A percentile compares a stretch with the other conserved stretches of the same genome.
phyloP scores from a whole-genome alignment of 2,113 vertebrate genomes.

The Maccullochella peelii region DNA sequence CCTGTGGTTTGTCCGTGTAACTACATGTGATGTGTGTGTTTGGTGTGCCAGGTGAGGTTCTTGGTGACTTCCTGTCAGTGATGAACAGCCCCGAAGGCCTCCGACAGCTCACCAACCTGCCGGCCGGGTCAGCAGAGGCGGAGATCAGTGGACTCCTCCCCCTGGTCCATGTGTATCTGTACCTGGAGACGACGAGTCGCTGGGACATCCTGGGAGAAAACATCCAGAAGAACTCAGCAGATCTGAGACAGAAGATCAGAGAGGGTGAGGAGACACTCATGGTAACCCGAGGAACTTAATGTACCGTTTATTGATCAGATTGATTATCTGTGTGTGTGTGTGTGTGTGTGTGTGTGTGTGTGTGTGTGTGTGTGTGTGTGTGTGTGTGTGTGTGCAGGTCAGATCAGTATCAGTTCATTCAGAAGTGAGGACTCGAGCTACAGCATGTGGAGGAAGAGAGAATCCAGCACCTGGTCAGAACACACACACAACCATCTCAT shows the following conservation, averaged over 20 bases:
- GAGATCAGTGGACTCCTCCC: conserved; percentile 86
- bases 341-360: not conserved
- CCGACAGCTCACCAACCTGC: conserved; percentile 81
- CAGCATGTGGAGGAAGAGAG: conserved; percentile 87
- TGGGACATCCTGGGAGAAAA: conserved; percentile 86
- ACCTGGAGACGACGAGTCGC: conserved; percentile 83
- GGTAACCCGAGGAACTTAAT: not conserved
- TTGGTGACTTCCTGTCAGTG: conserved; percentile 86
- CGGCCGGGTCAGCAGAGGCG: conserved; percentile 86
- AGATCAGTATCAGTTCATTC: conserved; percentile 88
- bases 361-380: conserved; percentile 3
- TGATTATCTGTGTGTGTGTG: not conserved
- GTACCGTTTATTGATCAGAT: not conserved
- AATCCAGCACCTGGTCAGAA: conserved; percentile 89
- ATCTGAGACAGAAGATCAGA: conserved; percentile 76
- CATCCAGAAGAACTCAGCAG: conserved; percentile 75
- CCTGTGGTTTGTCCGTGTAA: not conserved
- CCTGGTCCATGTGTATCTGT: conserved; percentile 87
- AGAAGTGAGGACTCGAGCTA: conserved; percentile 74
- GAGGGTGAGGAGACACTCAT: conserved; percentile 81
- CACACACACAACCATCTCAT: not conserved
- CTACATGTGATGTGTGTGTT: not conserved
- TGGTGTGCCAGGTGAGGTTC: conserved; percentile 84
- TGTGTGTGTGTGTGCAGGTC: conserved; percentile 78
- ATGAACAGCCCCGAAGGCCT: conserved; percentile 82